Evolutionary conservation across 2,113 vertebrate species (phyloP), one percentile per base, ranked within the genome.

Genomic region (Maccullochella peelii): DNA sequence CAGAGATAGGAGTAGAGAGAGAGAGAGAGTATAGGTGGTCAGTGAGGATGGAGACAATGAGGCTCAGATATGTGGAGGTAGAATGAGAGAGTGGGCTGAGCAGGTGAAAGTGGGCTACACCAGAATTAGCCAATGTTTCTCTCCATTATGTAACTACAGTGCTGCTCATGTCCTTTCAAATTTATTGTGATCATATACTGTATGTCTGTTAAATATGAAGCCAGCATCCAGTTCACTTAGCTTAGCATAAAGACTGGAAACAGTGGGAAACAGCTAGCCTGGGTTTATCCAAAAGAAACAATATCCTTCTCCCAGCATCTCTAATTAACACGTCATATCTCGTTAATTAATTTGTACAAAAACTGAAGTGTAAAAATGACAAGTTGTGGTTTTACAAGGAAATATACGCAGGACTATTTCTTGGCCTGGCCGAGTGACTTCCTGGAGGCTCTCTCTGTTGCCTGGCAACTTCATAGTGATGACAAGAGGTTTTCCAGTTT

Each of bases 1-100:
- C 18, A 71, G 49, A 52, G 44, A 70, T 25, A 87, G 58, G 1
- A 74, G 16, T 21, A 47, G 36, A 84, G 63, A 76, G 10, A 58
- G 72, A 14, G 59, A 40, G 14, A 59, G 62, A 9, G 59, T 36
- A 62, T 30, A 54, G 68, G 23, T 67, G 54, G 58, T 77, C 20
- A 59, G 25, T 38, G 66, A 52, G 49, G 21, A 84, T 61, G 23
- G 59, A 71, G 83, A 77, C 61, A 77, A 52, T 57, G 38, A 69
- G 30, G 40, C 65, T 57, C 10, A 73, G 42, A 75, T 75, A 57
- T 80, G 25, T 84, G 62, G 59, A 74, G 44, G 42, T n/a, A 65
- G 73, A 77, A 63, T 49, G 25, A 86, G 11, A 77, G 20, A 79
- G 49, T 63, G 27, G 54, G 55, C 49, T 61, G 16, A 77, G 71